Base-by-base conservation (phyloP, 2,888 invertebrate genomes). In the Tipula unca region DNA sequence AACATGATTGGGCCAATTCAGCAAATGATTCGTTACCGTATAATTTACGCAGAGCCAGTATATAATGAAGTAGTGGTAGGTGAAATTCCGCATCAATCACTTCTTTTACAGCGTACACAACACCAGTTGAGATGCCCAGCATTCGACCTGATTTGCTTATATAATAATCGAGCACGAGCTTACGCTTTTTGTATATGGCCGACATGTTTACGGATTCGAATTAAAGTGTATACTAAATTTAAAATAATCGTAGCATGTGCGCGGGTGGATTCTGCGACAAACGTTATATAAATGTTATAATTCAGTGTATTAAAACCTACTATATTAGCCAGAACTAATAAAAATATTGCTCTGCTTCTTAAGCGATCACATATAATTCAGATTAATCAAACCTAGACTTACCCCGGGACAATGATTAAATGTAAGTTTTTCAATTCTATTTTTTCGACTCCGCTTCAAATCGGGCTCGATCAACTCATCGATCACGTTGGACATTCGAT, bases 391-490 rank as follows among this genome's bases (percentile, higher is more conserved):
- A 4, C 32, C 1, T n/a, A 1, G n/a, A 48, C 69, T 20, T 69
- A 69, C 69, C 25, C 69, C 69, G 10, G 69, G 25, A 25, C 69
- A 69, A 3, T 10, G 8, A 25, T 69, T 2, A 10, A 10, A 3
- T 69, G 25, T 8, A 4, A 0, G 1, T 3, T 0, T n/a, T 1
- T 25, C 25, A 10, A 25, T 10, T 69, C 8, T 2, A 4, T 29
- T 42, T n/a, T 39, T 20, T 25, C 39, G 14, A 8, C 5, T 14
- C 1, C 29, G 36, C 5, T 85, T 85, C 25, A 90, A 88, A 36
- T 88, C 88, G 2, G 88, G 91, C 25, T 89, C 89, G 85, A 91
- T 90, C 87, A 91, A 87, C 84, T 89, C 87, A 84, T 91, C 91
- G 85, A 91, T 90, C 32, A 90, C 88, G 86, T 89, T 89, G 25